Conservation (phyloP, 2,888 invertebrate genomes). For the Ectobius pallidus region DNA sequence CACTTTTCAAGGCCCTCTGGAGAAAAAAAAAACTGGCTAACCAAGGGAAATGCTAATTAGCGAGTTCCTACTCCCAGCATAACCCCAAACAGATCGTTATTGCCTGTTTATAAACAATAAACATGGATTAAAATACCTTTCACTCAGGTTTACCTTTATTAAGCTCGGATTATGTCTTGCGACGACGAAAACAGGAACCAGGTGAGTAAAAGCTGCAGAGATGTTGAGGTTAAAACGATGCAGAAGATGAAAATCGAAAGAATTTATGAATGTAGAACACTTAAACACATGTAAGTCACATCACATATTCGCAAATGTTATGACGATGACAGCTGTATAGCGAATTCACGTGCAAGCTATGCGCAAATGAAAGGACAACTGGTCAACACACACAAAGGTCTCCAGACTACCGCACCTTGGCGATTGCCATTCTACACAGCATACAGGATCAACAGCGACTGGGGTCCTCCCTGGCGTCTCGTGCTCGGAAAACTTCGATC, state of each 20-base stretch:
- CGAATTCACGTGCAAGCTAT: not conserved
- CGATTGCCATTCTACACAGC: not conserved
- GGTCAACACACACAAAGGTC: not conserved
- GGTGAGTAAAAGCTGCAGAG: not conserved
- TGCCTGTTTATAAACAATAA: too few species aligned
- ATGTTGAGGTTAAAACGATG: too few species aligned
- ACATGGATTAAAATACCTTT: not conserved
- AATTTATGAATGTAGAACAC: not conserved
- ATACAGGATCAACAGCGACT: not conserved
- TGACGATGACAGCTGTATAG: not conserved
- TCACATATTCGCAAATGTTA: not conserved
- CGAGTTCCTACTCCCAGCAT: too few species aligned
- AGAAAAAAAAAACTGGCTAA: too few species aligned
- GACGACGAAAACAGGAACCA: not conserved
- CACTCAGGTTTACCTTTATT: not conserved
- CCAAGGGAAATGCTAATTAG: too few species aligned
- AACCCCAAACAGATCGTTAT: too few species aligned
- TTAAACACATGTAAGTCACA: not conserved
- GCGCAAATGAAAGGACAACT: not conserved
- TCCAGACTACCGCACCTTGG: not conserved
- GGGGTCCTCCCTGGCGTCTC: conserved; percentile 23
- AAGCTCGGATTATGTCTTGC: not conserved
- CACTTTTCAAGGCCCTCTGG: not conserved
- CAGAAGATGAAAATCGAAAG: too few species aligned
- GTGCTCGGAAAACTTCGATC: not conserved